Percentiles rank a stretch among this genome's conserved stretches.
Evolutionary conservation across 2,888 invertebrate species (phyloP).

Genomic region (Argyresthia goedartella): DNA sequence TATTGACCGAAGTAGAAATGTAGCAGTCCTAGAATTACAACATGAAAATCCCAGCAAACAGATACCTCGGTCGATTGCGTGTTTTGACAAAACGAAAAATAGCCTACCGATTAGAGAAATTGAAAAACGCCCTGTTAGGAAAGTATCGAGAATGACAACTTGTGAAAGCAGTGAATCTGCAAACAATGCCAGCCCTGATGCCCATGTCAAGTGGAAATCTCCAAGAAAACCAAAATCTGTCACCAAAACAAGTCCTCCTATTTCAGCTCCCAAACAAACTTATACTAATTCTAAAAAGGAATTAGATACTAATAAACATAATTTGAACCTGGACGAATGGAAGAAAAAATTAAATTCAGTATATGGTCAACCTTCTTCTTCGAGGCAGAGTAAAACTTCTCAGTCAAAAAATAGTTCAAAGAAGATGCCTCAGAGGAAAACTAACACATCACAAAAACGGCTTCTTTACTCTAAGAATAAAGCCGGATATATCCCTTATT

Average conservation of each 20-base stretch:
- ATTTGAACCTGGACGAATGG: conserved; percentile 43
- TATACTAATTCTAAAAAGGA: conserved; percentile 14
- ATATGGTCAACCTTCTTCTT: conserved; percentile 30
- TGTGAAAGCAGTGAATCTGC: conserved; percentile 49
- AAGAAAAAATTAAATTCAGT: conserved; percentile 43
- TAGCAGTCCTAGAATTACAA: conserved; percentile 36
- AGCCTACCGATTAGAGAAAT: conserved; percentile 8
- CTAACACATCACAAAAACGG: background rate
- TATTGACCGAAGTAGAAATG: conserved; percentile 27
- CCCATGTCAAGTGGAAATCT: conserved; percentile 22
- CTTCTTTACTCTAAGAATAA: conserved; percentile 26
- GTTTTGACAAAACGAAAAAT: conserved; percentile 5
- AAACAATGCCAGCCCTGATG: conserved; percentile 36
- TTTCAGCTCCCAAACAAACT: conserved; percentile 9
- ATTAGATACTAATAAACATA: conserved; percentile 19
- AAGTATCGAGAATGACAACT: conserved; percentile 43
- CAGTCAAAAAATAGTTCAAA: conserved; percentile 19
- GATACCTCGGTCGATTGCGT: conserved; percentile 1
- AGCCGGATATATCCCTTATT: conserved; percentile 58
- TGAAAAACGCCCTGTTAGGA: conserved; percentile 25
- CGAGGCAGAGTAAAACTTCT: conserved; percentile 17
- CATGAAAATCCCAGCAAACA: conserved; percentile 19
- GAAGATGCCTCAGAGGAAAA: conserved; percentile 13
- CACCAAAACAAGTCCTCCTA: conserved; percentile 24
- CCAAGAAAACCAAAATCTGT: conserved; percentile 20